phyloP scores from a whole-genome alignment of 2,888 invertebrate genomes.

The Pollenia angustigena region DNA sequence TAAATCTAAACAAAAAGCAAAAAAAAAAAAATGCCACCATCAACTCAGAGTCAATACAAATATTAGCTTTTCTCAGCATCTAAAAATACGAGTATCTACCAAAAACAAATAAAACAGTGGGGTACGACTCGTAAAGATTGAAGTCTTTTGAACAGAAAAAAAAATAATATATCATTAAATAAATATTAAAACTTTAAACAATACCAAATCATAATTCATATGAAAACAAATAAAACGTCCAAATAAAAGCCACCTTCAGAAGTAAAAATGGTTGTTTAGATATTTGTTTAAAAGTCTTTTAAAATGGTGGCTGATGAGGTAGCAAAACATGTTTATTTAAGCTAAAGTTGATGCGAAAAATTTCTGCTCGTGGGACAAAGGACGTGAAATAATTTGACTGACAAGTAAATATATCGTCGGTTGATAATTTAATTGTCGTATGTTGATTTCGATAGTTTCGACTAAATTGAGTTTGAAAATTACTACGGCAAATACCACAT shows the following conservation, averaged over 20 bases:
- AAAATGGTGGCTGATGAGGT: constrained; percentile 40
- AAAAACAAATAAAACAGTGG: constrained; percentile 40
- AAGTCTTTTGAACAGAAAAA: constrained; percentile 1
- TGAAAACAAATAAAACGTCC: constrained; percentile 12
- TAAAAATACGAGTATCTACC: not conserved
- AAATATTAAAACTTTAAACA: constrained; percentile 58
- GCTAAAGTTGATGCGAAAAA: no score
- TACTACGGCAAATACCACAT: no score
- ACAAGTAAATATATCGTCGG: no score
- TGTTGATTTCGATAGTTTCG: no score
- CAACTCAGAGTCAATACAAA: constrained; percentile 57
- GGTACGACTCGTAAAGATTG: not conserved
- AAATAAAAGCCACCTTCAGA: constrained; percentile 8
- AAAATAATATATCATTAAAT: constrained; percentile 14
- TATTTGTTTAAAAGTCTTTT: not conserved
- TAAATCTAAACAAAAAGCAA: not conserved
- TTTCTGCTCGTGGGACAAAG: no score
- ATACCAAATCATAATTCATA: constrained; percentile 19
- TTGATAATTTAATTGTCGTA: no score
- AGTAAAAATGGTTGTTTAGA: constrained; percentile 36
- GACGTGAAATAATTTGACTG: no score
- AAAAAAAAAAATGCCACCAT: constrained; percentile 49
- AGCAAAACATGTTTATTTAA: not conserved
- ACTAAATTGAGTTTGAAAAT: no score
- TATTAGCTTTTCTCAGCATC: constrained; percentile 73